Percentiles rank a stretch among this genome's conserved stretches.
Conservation (phyloP, 2,888 invertebrate species). For the Cosmopolites sordidus region DNA sequence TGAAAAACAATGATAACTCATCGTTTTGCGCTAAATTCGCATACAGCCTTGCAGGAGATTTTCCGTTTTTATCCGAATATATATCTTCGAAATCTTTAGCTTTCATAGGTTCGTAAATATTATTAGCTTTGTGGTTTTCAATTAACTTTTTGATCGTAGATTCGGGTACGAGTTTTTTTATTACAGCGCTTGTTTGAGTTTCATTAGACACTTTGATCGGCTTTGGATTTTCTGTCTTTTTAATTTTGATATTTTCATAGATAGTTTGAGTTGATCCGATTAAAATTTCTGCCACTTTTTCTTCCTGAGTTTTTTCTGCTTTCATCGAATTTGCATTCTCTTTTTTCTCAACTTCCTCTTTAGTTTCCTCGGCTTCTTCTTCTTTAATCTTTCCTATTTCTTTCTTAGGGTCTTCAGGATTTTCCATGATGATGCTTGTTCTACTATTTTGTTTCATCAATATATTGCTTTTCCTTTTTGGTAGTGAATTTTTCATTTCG, state of each 20-base stretch:
- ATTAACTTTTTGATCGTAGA: conserved; percentile 28
- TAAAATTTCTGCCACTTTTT: conserved; percentile 43
- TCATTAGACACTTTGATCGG: conserved; percentile 55
- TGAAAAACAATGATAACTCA: conserved; percentile 44
- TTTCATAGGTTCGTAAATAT: conserved; percentile 52
- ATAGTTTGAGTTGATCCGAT: conserved; percentile 46
- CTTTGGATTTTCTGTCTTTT: conserved; percentile 41
- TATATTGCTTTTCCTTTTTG: conserved; percentile 51
- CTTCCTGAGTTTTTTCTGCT: conserved; percentile 33
- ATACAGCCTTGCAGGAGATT: conserved; percentile 46
- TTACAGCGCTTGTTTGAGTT: conserved; percentile 55
- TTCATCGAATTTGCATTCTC: conserved; percentile 9
- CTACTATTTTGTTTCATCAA: conserved; percentile 38
- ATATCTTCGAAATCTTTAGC: conserved; percentile 56
- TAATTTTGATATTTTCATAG: conserved; percentile 50
- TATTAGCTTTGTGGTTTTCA: conserved; percentile 29
- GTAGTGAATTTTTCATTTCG: conserved; percentile 73
- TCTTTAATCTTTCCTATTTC: conserved; percentile 17
- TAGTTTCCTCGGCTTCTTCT: conserved; percentile 15
- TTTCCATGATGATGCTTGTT: conserved; percentile 43
- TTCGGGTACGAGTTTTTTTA: conserved; percentile 44
- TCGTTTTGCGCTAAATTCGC: conserved; percentile 49
- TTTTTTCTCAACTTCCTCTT: conserved; percentile 6
- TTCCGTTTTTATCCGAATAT: conserved; percentile 43
- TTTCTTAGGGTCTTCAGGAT: conserved; percentile 33